Conservation (phyloP, 2,113 vertebrate genomes). For the Leucosticte australis region DNA sequence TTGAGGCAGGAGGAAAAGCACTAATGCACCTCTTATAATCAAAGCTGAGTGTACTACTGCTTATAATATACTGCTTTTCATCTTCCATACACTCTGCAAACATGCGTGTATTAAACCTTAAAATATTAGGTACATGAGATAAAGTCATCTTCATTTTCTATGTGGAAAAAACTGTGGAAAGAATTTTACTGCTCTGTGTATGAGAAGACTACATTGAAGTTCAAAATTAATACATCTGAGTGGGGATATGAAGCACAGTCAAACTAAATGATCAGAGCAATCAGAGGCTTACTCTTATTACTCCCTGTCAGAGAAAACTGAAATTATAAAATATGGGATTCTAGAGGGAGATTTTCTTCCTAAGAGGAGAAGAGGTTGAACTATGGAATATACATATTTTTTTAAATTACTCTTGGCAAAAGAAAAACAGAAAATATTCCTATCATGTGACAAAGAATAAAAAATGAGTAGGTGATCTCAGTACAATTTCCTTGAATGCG, state of each 20-base stretch:
- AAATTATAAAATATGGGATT: neutral
- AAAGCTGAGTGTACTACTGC: neutral
- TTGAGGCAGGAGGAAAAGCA: neutral
- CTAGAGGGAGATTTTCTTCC: neutral
- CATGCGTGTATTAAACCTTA: neutral
- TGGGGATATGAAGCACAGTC: neutral
- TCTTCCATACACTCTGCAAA: neutral
- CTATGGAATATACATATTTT: neutral
- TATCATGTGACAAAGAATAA: neutral
- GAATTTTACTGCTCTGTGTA: neutral
- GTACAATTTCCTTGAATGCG: neutral
- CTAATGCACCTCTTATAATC: neutral
- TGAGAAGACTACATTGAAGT: neutral
- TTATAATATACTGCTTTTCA: neutral
- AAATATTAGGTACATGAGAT: neutral
- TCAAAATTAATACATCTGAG: neutral
- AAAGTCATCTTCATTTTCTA: neutral
- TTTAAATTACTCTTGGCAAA: neutral
- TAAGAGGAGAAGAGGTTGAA: neutral
- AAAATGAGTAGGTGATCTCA: neutral
- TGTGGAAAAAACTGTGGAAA: neutral
- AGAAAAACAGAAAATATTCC: neutral
- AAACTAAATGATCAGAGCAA: neutral
- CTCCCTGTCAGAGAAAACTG: neutral
- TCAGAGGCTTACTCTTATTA: neutral